Conservation (phyloP, 2,797 vertebrate species). For the Lepilemur septentrionalis region DNA sequence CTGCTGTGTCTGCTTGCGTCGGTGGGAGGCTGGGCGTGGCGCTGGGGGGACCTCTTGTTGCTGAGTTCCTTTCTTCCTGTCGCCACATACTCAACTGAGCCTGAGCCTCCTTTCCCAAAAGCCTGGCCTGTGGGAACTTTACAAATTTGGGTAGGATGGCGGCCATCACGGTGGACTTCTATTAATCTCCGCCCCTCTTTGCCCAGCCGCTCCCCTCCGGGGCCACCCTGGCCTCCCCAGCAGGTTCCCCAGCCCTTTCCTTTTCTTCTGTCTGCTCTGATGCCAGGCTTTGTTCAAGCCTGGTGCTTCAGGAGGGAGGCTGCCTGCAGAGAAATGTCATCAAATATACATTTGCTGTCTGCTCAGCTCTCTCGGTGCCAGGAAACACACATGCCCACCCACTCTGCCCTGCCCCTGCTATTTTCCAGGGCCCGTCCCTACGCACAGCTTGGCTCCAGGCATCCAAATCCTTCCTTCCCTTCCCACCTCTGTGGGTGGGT, state of each 20-base stretch:
- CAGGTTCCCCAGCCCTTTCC: not conserved
- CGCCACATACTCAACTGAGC: not conserved
- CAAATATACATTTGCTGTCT: constrained; percentile 16
- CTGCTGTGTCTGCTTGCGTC: not conserved
- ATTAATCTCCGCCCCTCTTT: not conserved
- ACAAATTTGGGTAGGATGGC: not conserved
- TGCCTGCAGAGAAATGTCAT: constrained; percentile 17
- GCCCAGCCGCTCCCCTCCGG: not conserved
- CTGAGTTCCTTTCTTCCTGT: not conserved
- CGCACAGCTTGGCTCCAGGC: not conserved
- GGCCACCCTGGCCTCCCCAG: not conserved
- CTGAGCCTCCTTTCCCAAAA: not conserved
- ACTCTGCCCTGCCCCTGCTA: not conserved
- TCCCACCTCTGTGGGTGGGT: not conserved
- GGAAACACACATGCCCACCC: not conserved
- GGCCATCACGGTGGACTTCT: not conserved
- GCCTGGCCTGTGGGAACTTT: not conserved
- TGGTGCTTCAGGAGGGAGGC: constrained; percentile 9
- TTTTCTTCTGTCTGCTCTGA: not conserved
- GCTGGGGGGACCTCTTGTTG: no score
- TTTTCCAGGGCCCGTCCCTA: not conserved
- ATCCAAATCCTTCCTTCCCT: not conserved
- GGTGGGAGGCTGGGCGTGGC: not conserved
- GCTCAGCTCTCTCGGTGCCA: not conserved
- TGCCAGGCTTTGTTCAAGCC: not conserved